phyloP scores from a whole-genome alignment of 2,888 invertebrate species.

The Lepas anatifera region DNA sequence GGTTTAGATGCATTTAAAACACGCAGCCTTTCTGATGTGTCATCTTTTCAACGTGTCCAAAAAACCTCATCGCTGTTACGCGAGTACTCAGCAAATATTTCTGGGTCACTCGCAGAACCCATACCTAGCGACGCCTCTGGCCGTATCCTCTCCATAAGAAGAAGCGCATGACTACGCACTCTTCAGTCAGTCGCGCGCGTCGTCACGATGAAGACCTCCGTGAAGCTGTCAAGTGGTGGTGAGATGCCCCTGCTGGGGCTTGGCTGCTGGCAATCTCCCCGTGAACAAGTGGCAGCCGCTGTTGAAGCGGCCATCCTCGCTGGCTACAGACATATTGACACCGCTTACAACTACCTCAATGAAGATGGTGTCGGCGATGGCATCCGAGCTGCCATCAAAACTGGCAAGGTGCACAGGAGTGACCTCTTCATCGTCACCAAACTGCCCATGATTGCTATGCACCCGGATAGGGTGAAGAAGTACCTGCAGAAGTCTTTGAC shows the following conservation, averaged over 20 bases:
- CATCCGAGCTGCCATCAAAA: neutral
- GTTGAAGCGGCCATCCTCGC: slow-evolving; percentile 16
- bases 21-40: no score
- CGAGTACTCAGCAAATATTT: no score
- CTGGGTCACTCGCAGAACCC: no score
- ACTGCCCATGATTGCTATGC: slow-evolving; percentile 32
- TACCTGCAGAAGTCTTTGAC: slow-evolving; percentile 53
- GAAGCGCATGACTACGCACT: no score
- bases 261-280: slow-evolving; percentile 17
- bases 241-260: slow-evolving; percentile 22
- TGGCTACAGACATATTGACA: slow-evolving; percentile 21
- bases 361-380: slow-evolving; percentile 16
- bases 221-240: no score
- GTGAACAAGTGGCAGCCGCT: neutral
- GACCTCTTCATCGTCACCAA: slow-evolving; percentile 14
- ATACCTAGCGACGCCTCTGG: no score
- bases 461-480: slow-evolving; percentile 50
- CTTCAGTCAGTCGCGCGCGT: no score
- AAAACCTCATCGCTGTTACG: no score
- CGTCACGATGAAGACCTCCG: no score
- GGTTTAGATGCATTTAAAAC: no score
- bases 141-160: no score
- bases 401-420: neutral
- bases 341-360: slow-evolving; percentile 19
- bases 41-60: no score